Conservation (phyloP, 2,113 vertebrate genomes). For the Urocitellus parryii region DNA sequence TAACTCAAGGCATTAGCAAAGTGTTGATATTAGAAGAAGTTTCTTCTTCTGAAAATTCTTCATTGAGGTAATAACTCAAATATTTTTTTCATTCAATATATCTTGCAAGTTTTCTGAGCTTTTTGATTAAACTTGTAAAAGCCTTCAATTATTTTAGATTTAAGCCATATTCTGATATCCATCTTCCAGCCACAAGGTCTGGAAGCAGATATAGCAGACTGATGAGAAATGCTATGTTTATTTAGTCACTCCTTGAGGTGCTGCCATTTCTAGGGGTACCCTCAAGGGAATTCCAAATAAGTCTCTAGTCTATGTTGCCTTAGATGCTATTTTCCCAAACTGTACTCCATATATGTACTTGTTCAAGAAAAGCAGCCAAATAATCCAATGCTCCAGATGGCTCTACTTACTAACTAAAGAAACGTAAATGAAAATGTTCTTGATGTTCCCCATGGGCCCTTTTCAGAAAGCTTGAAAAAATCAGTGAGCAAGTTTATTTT, state of each 20-base stretch:
- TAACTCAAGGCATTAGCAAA: not conserved
- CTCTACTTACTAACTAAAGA: not conserved
- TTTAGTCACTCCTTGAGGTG: not conserved
- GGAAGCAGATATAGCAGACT: not conserved
- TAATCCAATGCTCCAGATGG: not conserved
- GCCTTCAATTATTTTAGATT: not conserved
- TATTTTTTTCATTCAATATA: not conserved
- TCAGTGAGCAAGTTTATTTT: not conserved
- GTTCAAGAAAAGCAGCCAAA: not conserved
- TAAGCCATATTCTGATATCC: not conserved
- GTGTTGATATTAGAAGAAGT: not conserved
- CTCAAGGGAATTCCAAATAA: not conserved
- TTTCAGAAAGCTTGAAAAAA: constrained; percentile 21
- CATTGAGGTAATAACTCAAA: not conserved
- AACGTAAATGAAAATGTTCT: not conserved
- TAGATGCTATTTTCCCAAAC: not conserved
- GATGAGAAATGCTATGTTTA: not conserved
- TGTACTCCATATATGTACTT: not conserved
- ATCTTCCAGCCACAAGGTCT: not conserved
- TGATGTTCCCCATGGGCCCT: not conserved
- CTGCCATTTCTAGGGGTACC: not conserved
- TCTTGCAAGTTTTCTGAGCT: not conserved
- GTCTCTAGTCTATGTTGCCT: not conserved
- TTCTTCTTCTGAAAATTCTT: not conserved
- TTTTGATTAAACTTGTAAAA: not conserved